Conservation (phyloP, 2,888 invertebrate species). For the Erpobdella octoculata region DNA sequence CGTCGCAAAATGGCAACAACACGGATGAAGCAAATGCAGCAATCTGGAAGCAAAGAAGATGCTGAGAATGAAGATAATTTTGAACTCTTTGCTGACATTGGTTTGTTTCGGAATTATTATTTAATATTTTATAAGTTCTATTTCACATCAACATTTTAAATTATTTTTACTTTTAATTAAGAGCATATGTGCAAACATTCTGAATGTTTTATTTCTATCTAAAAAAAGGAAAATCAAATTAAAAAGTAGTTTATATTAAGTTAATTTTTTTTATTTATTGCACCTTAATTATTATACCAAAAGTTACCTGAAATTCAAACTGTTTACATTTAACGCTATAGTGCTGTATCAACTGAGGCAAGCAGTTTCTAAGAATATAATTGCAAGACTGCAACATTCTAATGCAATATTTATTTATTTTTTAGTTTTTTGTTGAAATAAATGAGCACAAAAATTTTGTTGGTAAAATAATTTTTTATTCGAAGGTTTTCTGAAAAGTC, state of each 20-base stretch:
- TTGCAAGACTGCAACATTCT: background rate
- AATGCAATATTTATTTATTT: background rate
- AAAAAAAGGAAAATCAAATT: too few species aligned
- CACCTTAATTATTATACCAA: too few species aligned
- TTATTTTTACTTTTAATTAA: background rate
- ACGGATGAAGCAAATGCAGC: conserved; percentile 39
- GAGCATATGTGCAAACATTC: too few species aligned
- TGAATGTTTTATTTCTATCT: too few species aligned
- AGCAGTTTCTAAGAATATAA: background rate
- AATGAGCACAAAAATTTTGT: background rate
- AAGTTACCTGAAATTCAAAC: too few species aligned
- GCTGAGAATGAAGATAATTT: conserved; percentile 37
- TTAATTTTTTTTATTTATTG: too few species aligned
- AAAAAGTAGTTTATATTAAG: too few species aligned
- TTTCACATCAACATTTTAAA: background rate
- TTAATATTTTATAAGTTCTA: too few species aligned
- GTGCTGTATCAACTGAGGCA: background rate
- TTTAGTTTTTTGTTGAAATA: background rate
- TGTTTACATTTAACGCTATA: too few species aligned
- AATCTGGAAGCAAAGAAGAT: conserved; percentile 37
- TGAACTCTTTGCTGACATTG: conserved; percentile 37
- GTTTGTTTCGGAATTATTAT: too few species aligned
- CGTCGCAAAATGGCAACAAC: conserved; percentile 37
- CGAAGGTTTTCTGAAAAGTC: conserved; percentile 18
- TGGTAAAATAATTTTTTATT: background rate